Evolutionary conservation across 1,140 invertebrate genomes (phyloP).

Genomic region (Drusus annulatus): DNA sequence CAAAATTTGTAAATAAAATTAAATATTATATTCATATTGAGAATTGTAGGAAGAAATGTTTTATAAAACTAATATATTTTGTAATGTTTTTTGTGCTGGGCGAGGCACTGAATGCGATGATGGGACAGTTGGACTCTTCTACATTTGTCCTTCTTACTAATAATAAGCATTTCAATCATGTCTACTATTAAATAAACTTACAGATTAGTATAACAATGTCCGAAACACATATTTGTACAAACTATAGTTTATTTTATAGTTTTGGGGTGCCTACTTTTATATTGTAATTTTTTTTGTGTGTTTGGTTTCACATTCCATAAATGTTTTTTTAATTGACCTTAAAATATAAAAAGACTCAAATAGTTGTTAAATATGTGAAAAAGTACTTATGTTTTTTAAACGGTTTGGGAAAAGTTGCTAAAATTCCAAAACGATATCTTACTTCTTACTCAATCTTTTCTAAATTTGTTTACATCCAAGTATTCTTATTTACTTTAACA

Average conservation of each 20-base stretch:
- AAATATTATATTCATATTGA: slow-evolving; percentile 37
- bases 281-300: slow-evolving; percentile 18
- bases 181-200: slow-evolving; percentile 15
- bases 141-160: neutral
- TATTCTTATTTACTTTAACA: neutral
- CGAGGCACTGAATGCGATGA: neutral
- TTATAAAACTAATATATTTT: slow-evolving; percentile 39
- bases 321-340: slow-evolving; percentile 28
- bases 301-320: slow-evolving; percentile 28
- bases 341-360: slow-evolving; percentile 31
- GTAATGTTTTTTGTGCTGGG: slow-evolving; percentile 19
- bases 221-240: slow-evolving; percentile 34
- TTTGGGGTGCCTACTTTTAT: slow-evolving; percentile 28
- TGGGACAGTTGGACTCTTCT: neutral
- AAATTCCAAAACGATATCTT: neutral
- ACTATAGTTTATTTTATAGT: slow-evolving; percentile 7
- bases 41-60: slow-evolving; percentile 12
- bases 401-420: neutral
- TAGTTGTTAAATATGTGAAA: slow-evolving; percentile 26
- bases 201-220: neutral
- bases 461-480: neutral
- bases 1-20: slow-evolving; percentile 44
- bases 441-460: neutral
- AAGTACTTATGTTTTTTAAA: slow-evolving; percentile 33
- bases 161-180: neutral